Evolutionary conservation across 1,140 invertebrate genomes (phyloP).

Genomic region (Tyrophagus putrescentiae): DNA sequence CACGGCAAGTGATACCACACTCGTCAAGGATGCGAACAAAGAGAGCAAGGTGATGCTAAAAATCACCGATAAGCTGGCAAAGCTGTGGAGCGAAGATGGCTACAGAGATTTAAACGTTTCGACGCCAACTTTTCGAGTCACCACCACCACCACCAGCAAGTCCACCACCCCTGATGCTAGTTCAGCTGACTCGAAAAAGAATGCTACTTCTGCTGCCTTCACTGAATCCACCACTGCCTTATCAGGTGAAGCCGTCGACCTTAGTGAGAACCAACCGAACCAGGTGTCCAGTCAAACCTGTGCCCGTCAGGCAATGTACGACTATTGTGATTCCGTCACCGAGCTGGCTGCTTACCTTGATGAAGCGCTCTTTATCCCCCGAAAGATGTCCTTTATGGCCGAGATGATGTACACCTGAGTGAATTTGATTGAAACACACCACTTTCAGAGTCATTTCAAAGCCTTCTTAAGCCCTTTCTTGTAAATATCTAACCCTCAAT

Average conservation of each 20-base stretch:
- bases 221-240: too few species aligned
- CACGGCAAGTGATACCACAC: background rate
- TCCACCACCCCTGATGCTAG: background rate
- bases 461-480: too few species aligned
- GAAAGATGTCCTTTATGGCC: conserved; percentile 89
- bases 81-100: background rate
- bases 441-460: too few species aligned
- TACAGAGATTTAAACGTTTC: background rate
- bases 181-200: too few species aligned
- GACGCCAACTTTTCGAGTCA: background rate
- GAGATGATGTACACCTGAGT: conserved; percentile 85
- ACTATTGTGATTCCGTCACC: conserved; percentile 49
- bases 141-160: background rate
- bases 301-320: conserved; percentile 17
- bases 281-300: conserved; percentile 11
- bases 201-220: too few species aligned
- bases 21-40: too few species aligned
- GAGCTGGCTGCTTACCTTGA: conserved; percentile 84
- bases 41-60: background rate
- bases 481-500: too few species aligned
- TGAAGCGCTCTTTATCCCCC: conserved; percentile 78
- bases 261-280: background rate
- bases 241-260: too few species aligned
- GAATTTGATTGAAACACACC: too few species aligned
- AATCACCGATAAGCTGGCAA: conserved; percentile 1